phyloP scores from a whole-genome alignment of 2,797 vertebrate species.

The Artibeus jamaicensis region DNA sequence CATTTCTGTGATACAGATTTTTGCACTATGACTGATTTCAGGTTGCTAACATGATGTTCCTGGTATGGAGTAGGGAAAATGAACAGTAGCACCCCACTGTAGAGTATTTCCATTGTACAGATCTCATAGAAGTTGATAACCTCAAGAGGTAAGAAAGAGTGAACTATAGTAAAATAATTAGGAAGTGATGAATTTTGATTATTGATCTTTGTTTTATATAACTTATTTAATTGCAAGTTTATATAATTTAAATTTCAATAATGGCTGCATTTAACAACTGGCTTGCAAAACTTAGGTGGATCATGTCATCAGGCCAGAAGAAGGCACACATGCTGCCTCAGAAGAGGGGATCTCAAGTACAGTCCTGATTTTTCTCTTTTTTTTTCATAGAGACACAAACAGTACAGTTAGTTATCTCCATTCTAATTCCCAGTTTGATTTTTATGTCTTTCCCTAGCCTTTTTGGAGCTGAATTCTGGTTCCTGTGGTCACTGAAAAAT shows the following conservation, averaged over 20 bases:
- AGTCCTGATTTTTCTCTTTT: neutral
- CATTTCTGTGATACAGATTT: neutral
- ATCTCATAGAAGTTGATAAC: neutral
- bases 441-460: neutral
- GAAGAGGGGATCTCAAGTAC: neutral
- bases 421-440: neutral
- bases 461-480: neutral
- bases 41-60: neutral
- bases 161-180: neutral
- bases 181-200: neutral
- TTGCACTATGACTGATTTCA: neutral
- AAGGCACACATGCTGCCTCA: no score
- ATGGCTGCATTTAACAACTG: neutral
- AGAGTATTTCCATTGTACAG: neutral
- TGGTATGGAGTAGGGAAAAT: neutral
- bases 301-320: neutral
- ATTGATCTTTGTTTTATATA: neutral
- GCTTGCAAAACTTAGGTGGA: neutral
- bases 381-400: neutral
- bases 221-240: neutral
- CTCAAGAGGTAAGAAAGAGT: neutral
- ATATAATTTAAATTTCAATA: neutral
- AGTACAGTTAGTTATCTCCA: neutral
- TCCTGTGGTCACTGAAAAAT: neutral
- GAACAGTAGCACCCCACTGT: fast-evolving